A percentile compares a stretch with the other conserved stretches of the same genome.
phyloP scores from a whole-genome alignment of 2,888 invertebrate genomes.

The Latrodectus hesperus region DNA sequence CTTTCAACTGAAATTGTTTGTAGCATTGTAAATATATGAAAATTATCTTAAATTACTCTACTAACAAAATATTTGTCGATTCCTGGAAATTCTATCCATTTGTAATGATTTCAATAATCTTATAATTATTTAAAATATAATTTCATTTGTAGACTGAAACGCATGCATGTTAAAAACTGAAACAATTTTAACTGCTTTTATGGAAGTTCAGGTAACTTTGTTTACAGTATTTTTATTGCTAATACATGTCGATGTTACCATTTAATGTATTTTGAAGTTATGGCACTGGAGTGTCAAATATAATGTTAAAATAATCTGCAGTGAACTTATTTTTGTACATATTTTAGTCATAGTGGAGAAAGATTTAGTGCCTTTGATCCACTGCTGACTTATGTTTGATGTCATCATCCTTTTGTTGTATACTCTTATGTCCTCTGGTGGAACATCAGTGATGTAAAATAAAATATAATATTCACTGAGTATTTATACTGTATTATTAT shows the following conservation, averaged over 20 bases:
- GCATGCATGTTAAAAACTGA: conserved; percentile 19
- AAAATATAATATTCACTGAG: conserved; percentile 59
- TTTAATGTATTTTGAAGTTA: conserved; percentile 54
- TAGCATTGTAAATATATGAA: background rate
- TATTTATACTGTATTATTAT: background rate
- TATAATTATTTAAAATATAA: too few relatives aligned
- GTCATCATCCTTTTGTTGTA: conserved; percentile 62
- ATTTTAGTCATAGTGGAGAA: conserved; percentile 63
- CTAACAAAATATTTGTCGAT: too few relatives aligned
- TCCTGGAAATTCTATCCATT: too few relatives aligned
- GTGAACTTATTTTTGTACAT: conserved; percentile 69
- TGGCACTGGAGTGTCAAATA: conserved; percentile 66
- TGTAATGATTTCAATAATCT: too few relatives aligned
- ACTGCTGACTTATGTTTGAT: conserved; percentile 63
- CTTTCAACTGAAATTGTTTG: background rate
- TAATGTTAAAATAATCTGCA: conserved; percentile 53
- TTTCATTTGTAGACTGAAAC: background rate
- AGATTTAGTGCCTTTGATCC: conserved; percentile 68
- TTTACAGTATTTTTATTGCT: conserved; percentile 47
- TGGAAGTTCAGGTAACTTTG: conserved; percentile 24
- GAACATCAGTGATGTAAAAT: conserved; percentile 67
- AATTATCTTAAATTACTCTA: too few relatives aligned
- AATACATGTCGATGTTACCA: conserved; percentile 40
- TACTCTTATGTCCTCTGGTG: conserved; percentile 65
- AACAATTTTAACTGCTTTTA: background rate